phyloP scores from a whole-genome alignment of 53 echinoderm and acorn worm genomes.

The Stichopus horrens region DNA sequence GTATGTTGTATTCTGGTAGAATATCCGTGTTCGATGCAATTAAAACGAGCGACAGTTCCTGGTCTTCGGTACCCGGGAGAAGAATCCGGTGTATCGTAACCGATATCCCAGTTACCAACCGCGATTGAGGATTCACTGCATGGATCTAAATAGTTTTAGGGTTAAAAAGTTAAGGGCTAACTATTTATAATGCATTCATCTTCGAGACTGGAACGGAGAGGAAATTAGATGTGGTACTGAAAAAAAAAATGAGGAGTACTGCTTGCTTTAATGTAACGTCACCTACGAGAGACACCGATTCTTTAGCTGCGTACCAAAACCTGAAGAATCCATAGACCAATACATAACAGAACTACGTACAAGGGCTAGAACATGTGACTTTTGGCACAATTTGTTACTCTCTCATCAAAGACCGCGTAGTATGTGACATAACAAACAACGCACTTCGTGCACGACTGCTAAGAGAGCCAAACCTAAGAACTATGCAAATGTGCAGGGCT shows the following conservation, averaged over 20 bases:
- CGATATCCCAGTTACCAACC: background rate
- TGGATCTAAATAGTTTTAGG: background rate
- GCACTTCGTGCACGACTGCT: conserved; percentile 11
- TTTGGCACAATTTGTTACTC: background rate
- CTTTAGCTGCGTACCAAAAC: conserved; percentile 34
- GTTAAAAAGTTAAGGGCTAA: conserved; percentile 30
- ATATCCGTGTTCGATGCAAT: background rate
- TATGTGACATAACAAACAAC: conserved; percentile 21
- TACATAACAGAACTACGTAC: conserved; percentile 37
- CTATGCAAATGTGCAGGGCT: background rate
- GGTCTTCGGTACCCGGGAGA: background rate
- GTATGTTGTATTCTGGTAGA: background rate
- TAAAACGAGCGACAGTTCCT: background rate
- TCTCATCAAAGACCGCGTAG: conserved; percentile 41
- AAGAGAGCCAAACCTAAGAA: conserved; percentile 9
- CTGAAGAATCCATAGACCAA: conserved; percentile 43
- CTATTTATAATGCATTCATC: conserved; percentile 61
- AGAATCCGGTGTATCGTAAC: background rate
- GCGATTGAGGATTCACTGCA: background rate
- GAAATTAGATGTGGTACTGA: conserved; percentile 41
- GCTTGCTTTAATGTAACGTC: conserved; percentile 55
- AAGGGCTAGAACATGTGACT: conserved; percentile 29
- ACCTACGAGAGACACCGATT: conserved; percentile 54
- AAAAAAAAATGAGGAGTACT: conserved; percentile 59
- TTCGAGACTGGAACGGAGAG: conserved; percentile 43